A percentile compares a stretch with the other conserved stretches of the same genome.
Evolutionary conservation across 2,113 vertebrate genomes (phyloP).

Genomic region (Myotis davidii): DNA sequence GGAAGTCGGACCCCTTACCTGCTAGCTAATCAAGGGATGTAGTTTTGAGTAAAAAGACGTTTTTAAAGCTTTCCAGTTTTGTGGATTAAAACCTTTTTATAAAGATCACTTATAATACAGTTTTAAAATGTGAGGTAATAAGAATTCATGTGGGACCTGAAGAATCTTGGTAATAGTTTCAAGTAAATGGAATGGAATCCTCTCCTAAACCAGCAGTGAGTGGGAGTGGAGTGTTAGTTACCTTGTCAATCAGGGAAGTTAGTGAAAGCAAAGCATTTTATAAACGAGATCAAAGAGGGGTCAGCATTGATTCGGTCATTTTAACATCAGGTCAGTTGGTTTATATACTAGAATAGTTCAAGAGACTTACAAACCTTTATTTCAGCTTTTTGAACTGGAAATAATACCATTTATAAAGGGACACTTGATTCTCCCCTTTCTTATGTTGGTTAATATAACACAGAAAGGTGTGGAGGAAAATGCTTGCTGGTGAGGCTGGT

Average conservation of each 20-base stretch:
- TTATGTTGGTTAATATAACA: slow-evolving; percentile 75
- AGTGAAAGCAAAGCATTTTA: slow-evolving; percentile 81
- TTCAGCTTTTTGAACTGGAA: slow-evolving; percentile 82
- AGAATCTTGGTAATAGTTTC: slow-evolving; percentile 80
- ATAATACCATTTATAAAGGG: slow-evolving; percentile 74
- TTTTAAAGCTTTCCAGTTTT: slow-evolving; percentile 83
- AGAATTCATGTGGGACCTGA: slow-evolving; percentile 79
- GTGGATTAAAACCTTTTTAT: slow-evolving; percentile 85
- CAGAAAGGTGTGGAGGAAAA: slow-evolving; percentile 76
- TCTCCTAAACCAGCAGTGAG: slow-evolving; percentile 90
- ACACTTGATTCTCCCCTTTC: slow-evolving; percentile 71
- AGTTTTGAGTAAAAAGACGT: slow-evolving; percentile 81
- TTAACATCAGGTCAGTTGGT: slow-evolving; percentile 93
- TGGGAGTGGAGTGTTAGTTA: slow-evolving; percentile 85
- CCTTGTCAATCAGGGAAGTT: slow-evolving; percentile 85
- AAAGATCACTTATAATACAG: slow-evolving; percentile 84
- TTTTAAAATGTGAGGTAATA: slow-evolving; percentile 82
- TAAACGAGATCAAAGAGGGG: slow-evolving; percentile 83
- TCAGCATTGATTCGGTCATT: slow-evolving; percentile 87
- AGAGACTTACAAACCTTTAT: slow-evolving; percentile 82
- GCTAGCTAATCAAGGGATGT: slow-evolving; percentile 77
- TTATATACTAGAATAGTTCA: slow-evolving; percentile 88
- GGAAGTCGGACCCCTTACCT: slow-evolving; percentile 78
- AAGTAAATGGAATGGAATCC: slow-evolving; percentile 78
- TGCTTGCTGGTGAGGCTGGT: slow-evolving; percentile 66